Base-by-base conservation (phyloP, 2,113 vertebrate genomes). In the Tetrao urogallus region DNA sequence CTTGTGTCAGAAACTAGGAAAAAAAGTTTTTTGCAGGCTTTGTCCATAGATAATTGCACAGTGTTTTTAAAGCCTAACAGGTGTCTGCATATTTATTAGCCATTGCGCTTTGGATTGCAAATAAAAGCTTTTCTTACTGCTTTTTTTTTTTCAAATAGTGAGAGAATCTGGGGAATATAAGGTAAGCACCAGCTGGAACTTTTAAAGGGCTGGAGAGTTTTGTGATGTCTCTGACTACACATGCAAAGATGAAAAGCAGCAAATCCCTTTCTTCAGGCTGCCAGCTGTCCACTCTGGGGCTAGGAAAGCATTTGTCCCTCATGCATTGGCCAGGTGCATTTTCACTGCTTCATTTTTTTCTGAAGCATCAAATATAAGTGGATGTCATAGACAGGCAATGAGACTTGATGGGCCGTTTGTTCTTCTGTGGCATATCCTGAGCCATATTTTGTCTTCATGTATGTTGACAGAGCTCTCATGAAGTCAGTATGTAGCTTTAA, bases 331-430 rank as follows among this genome's bases (percentile, higher is more conserved):
- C 88, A 67, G 79, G 67, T 86, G 79, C 66, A 28, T 74, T 90
- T 82, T 42, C 75, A 11, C 22, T 21, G 76, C 60, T 80, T 80
- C 36, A 16, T 79, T 64, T 81, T 34, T 38, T 65, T 92, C 86
- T 60, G 86, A 74, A 52, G 67, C 90, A 74, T 67, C 90, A 38
- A 8, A 73, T 8, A 3, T 38, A 50, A 90, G 27, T 0, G 1
- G 24, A 16, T 79, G 75, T 73, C 84, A 76, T 45, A 52, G 64
- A 28, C 32, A 8, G 57, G 82, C 90, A 36, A 1, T 8, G 58
- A 50, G 47, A 24, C 24, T 76, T 89, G 89, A 91, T 76, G 92
- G 82, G 85, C 82, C 85, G 28, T 34, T 88, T 66, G 45, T 76
- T 61, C 43, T 72, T 11, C 1, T 0, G 4, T 89, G 91, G 66